These are phyloP conservation scores for Crypturellus undulatus DNA, from an alignment of 2,113 vertebrate species.

Conservation along the genomic window DNA sequence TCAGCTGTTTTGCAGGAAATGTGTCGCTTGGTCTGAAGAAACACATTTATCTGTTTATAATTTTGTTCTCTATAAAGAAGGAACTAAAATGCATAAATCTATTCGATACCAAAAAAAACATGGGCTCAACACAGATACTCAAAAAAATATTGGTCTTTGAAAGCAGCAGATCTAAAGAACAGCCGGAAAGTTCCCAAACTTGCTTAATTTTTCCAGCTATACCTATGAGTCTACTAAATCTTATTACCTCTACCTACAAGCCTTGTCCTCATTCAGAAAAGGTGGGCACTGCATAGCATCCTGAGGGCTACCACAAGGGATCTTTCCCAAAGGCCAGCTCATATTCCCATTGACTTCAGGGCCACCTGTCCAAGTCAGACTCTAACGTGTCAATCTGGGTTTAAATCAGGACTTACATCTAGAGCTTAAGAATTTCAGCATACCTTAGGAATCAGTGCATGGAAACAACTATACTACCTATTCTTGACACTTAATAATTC, in stretches of 20 bases:
- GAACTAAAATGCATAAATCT: neutral
- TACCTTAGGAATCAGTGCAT: neutral
- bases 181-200: neutral
- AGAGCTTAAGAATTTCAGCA: neutral
- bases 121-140: neutral
- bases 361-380: neutral
- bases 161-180: neutral
- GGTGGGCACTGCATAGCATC: neutral
- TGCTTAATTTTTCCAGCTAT: neutral
- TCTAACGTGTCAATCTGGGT: neutral
- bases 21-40: neutral
- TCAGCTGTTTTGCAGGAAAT: neutral
- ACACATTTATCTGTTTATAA: neutral
- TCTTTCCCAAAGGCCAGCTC: neutral
- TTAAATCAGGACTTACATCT: neutral
- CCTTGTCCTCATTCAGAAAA: neutral
- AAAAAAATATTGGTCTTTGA: neutral
- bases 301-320: neutral
- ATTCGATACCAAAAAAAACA: neutral
- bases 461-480: neutral
- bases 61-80: neutral
- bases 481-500: neutral
- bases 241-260: neutral
- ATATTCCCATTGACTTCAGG: neutral
- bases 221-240: neutral